These are phyloP conservation scores for Chironomus tepperi DNA, from an alignment of 1,140 invertebrate species.

Conservation along the genomic window DNA sequence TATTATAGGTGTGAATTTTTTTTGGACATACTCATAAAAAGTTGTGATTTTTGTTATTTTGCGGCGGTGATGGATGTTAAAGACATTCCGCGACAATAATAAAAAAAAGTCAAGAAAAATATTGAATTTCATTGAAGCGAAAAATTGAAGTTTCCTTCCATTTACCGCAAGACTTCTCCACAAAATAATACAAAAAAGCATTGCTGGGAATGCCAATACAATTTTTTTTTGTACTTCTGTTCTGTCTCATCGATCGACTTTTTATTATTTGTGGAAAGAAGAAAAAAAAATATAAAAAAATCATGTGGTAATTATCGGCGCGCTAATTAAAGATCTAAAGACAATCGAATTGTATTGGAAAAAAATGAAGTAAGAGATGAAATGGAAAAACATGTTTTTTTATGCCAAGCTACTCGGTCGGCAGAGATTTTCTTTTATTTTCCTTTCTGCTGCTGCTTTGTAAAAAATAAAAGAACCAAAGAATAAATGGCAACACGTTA, in stretches of 20 bases:
- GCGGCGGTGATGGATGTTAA: neutral
- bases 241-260: neutral
- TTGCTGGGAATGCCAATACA: neutral
- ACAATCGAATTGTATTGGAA: neutral
- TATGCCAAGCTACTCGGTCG: too few relatives aligned
- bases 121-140: constrained; percentile 10
- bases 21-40: too few relatives aligned
- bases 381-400: neutral
- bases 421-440: neutral
- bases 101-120: neutral
- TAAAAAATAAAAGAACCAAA: too few relatives aligned
- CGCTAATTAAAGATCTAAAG: constrained; percentile 8
- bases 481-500: too few relatives aligned
- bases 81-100: neutral
- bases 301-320: constrained; percentile 5
- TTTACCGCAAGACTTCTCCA: neutral
- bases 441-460: neutral
- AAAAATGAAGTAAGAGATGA: neutral
- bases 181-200: neutral
- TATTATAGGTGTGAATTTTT: constrained; percentile 7
- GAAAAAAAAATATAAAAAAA: neutral
- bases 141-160: constrained; percentile 13
- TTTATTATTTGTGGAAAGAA: neutral
- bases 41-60: neutral
- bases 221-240: too few relatives aligned